Conservation (phyloP, 2,888 invertebrate genomes). For the Coleophora flavipennella region DNA sequence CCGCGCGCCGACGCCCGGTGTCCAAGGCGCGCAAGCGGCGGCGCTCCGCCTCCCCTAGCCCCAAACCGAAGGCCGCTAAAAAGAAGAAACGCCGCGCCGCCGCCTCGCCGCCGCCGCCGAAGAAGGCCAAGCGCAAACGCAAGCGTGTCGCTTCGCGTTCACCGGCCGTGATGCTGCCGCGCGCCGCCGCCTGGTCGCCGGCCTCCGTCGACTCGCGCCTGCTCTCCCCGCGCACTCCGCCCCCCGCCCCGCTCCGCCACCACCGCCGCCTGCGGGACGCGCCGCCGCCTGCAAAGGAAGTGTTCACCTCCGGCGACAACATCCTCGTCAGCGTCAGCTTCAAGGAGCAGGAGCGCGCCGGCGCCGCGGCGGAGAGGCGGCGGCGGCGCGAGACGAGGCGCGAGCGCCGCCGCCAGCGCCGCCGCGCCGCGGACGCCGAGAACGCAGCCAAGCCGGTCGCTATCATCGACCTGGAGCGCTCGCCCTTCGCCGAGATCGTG, state of each 20-base stretch:
- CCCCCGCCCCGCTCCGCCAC: constrained; percentile 32
- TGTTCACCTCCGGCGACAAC: constrained; percentile 93
- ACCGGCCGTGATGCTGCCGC: constrained; percentile 13
- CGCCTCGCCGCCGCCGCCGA: constrained; percentile 24
- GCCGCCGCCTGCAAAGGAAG: constrained; percentile 85
- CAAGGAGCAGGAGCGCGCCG: constrained; percentile 71
- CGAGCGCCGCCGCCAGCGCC: constrained; percentile 21
- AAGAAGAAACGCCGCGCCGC: constrained; percentile 44
- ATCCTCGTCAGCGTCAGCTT: constrained; percentile 95
- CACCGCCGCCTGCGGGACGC: constrained; percentile 46
- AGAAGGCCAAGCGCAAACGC: constrained; percentile 25
- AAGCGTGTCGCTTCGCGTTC: constrained; percentile 21
- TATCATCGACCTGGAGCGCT: constrained; percentile 87
- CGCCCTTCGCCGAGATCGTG: constrained; percentile 86
- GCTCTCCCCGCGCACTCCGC: constrained; percentile 76
- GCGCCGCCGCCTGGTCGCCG: constrained; percentile 26
- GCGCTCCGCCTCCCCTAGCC: constrained; percentile 24
- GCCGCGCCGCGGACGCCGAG: constrained; percentile 19
- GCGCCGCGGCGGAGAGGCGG: constrained; percentile 32
- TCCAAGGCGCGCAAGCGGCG: constrained; percentile 29
- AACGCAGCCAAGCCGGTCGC: constrained; percentile 78
- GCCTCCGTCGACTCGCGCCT: constrained; percentile 65
- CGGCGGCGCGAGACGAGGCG: constrained; percentile 22
- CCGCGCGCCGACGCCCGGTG: constrained; percentile 29
- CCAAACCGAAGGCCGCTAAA: constrained; percentile 31